Evolutionary conservation across 2,113 vertebrate genomes (phyloP), one percentile per base, ranked within the genome.

Genomic region (Mus pahari): DNA sequence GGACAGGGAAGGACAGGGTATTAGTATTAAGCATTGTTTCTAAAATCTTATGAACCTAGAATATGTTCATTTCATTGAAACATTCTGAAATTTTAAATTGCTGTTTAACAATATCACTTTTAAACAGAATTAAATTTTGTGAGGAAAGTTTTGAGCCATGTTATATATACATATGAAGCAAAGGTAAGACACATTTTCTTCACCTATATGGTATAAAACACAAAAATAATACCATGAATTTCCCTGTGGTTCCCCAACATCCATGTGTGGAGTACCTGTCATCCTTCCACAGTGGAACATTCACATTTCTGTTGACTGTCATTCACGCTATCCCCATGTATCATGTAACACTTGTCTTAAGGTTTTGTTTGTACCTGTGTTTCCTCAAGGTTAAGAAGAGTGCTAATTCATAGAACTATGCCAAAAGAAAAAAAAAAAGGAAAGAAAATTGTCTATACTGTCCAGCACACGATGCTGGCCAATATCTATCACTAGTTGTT

Each of bases 91-190:
- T 90, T 90, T 96, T 92, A 97, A 97, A 94, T 45, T 95, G 90
- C 12, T 36, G 17, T 96, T 97, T 97, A 64, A 92, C 90, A 28
- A 92, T 97, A 86, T 78, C 95, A 96, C 86, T 94, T 97, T 95
- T 92, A 89, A 71, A 97, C 7, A 78, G 45, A 77, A 73, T 96
- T 82, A 93, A 97, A 97, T 92, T 91, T 58, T 66, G 9, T 82
- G 19, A 92, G 77, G 94, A 95, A 82, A 92, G 78, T 55, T 96
- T 97, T 96, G 73, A 82, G 39, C 53, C 75, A 89, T 20, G 62
- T 58, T 75, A 0, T 91, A 77, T 60, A 77, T 39, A 83, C 71
- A 60, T 75, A 53, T 55, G 77, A 75, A 94, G 93, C 68, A 96
- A 55, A 74, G 26, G 16, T 91, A 82, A 96, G 74, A 96, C 97